These are phyloP conservation scores for Drosophila saltans DNA, from an alignment of 1,140 invertebrate genomes.

Conservation along the genomic window DNA sequence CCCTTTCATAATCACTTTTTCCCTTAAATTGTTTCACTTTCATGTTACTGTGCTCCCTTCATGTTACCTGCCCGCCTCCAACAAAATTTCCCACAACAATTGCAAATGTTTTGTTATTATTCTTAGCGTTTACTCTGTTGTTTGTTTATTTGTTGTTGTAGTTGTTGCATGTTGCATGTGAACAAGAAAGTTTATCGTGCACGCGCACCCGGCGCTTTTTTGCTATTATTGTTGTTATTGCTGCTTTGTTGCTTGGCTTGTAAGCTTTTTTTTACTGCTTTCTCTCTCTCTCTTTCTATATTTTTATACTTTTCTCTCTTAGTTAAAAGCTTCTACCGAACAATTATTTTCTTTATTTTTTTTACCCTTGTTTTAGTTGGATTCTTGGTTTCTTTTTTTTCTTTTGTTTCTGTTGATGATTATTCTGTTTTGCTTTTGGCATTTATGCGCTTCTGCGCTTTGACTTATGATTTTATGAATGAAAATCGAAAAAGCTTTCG, in stretches of 20 bases:
- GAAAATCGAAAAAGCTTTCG: slow-evolving; percentile 38
- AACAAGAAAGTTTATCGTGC: slow-evolving; percentile 29
- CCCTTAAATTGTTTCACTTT: slow-evolving; percentile 51
- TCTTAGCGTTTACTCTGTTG: slow-evolving; percentile 21
- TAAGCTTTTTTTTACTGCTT: background rate
- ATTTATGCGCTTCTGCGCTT: slow-evolving; percentile 59
- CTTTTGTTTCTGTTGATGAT: slow-evolving; percentile 7
- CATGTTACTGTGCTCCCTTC: slow-evolving; percentile 38
- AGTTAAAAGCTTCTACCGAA: slow-evolving; percentile 37
- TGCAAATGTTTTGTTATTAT: slow-evolving; percentile 25
- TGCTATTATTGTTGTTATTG: background rate
- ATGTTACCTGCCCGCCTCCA: background rate
- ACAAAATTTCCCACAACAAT: slow-evolving; percentile 68
- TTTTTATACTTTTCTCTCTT: background rate
- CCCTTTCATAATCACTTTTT: background rate
- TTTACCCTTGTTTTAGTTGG: background rate
- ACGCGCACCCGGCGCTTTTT: slow-evolving; percentile 27
- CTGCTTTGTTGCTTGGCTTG: background rate
- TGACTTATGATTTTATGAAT: slow-evolving; percentile 64
- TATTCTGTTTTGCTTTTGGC: slow-evolving; percentile 45
- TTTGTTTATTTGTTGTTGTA: slow-evolving; percentile 43
- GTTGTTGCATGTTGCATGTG: slow-evolving; percentile 50
- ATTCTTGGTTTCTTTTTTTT: slow-evolving; percentile 20
- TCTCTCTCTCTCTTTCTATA: background rate
- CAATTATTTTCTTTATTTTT: slow-evolving; percentile 7